Evolutionary conservation across 2,113 vertebrate genomes (phyloP).

Genomic region (Deroptyus accipitrinus): DNA sequence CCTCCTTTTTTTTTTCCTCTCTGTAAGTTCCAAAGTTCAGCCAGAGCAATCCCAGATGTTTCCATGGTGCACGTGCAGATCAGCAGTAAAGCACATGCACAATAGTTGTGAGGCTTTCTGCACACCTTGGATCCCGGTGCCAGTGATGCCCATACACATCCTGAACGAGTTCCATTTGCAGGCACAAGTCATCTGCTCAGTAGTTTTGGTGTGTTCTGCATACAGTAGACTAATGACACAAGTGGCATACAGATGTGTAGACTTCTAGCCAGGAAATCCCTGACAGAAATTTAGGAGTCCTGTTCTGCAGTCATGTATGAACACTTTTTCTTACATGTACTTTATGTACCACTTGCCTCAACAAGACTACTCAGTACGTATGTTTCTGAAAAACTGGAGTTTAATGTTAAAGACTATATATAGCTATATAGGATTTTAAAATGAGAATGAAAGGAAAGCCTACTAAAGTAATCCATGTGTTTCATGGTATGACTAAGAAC

Average conservation of each 20-base stretch:
- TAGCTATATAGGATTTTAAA: background rate
- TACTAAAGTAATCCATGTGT: background rate
- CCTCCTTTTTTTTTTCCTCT: background rate
- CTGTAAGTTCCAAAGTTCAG: background rate
- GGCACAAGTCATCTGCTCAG: background rate
- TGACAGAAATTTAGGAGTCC: background rate
- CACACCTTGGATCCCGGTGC: background rate
- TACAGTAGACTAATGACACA: fast-evolving
- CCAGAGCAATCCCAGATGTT: background rate
- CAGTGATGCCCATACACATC: fast-evolving
- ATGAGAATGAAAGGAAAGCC: background rate
- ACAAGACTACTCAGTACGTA: background rate
- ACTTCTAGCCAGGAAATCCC: background rate
- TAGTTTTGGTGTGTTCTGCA: background rate
- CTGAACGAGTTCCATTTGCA: background rate
- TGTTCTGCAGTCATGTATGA: background rate
- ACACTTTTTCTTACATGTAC: background rate
- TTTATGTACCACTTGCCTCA: background rate
- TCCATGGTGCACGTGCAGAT: background rate
- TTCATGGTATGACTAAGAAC: background rate
- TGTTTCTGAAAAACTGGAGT: background rate
- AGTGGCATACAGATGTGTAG: background rate
- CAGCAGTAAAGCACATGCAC: fast-evolving
- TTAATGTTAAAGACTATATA: background rate
- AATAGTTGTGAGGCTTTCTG: background rate